phyloP scores from a whole-genome alignment of 1,140 invertebrate genomes.

The Dolichoris vasculosae region DNA sequence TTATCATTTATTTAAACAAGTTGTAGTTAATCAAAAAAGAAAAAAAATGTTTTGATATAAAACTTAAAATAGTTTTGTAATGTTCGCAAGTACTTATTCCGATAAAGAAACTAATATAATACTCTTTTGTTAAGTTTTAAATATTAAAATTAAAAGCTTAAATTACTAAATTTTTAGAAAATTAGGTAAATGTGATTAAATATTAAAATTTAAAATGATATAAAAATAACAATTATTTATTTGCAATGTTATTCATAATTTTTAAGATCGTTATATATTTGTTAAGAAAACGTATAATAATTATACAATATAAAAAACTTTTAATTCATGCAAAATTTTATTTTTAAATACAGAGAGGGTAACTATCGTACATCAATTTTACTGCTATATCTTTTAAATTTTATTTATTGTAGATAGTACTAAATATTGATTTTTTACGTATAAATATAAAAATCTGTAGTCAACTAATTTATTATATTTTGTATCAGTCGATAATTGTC shows the following conservation, averaged over 20 bases:
- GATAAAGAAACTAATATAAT: no score
- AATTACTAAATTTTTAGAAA: no score
- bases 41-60: no score
- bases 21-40: no score
- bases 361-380: not conserved
- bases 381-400: not conserved
- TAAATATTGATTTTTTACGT: constrained; percentile 7
- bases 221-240: not conserved
- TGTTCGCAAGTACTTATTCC: no score
- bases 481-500: not conserved
- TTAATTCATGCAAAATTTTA: not conserved
- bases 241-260: not conserved
- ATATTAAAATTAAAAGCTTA: no score
- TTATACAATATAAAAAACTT: not conserved
- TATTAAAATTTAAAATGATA: not conserved
- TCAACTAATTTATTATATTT: not conserved
- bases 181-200: not conserved
- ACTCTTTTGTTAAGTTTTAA: no score
- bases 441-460: not conserved
- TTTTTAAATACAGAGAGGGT: not conserved
- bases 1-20: no score
- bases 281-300: not conserved
- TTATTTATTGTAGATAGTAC: not conserved
- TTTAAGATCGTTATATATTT: not conserved
- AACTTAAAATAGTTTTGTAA: no score